phyloP scores from a whole-genome alignment of 1,140 invertebrate species.

The Dendrolimus kikuchii region DNA sequence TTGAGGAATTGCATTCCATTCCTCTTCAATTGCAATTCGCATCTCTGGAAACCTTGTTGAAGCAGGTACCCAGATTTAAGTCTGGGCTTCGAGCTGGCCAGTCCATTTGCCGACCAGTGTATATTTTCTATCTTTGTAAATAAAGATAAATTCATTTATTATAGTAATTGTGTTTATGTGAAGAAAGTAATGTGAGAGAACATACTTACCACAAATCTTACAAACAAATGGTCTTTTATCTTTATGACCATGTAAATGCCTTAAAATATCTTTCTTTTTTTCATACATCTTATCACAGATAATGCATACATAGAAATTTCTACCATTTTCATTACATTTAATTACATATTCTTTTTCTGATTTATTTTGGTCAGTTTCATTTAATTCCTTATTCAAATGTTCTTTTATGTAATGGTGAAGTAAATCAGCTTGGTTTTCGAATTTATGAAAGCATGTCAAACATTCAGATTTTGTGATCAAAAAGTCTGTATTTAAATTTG shows the following conservation, averaged over 20 bases:
- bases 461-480: conserved; percentile 23
- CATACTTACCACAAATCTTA: conserved; percentile 45
- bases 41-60: too few species aligned
- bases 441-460: conserved; percentile 34
- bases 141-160: too few species aligned
- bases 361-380: neutral
- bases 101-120: too few species aligned
- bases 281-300: conserved; percentile 28
- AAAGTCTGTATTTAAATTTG: conserved; percentile 1
- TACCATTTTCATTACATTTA: conserved; percentile 2
- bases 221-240: conserved; percentile 36
- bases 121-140: too few species aligned
- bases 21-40: too few species aligned
- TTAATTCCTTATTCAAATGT: conserved; percentile 13
- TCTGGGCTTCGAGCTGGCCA: too few species aligned
- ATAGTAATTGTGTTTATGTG: too few species aligned
- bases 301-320: conserved; percentile 21
- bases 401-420: conserved; percentile 31
- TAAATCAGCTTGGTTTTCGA: conserved; percentile 20
- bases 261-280: conserved; percentile 23
- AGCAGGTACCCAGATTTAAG: too few species aligned
- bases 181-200: neutral
- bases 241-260: conserved; percentile 28
- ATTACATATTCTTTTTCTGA: neutral
- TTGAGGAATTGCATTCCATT: too few species aligned